Conservation (phyloP, 2,797 vertebrate genomes). For the Fistularia tabacaria region DNA sequence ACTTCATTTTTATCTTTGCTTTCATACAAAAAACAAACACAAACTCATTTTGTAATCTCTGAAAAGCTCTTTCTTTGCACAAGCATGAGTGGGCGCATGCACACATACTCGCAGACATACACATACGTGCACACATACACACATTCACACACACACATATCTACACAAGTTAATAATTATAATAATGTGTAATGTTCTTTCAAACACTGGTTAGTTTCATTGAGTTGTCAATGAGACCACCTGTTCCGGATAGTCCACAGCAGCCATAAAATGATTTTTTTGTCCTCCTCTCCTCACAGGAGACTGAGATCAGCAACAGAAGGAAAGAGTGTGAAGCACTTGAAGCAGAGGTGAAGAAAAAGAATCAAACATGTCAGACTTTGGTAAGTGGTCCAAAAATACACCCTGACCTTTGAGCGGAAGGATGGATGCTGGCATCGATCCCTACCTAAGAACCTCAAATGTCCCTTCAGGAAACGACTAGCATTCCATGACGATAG, state of each 20-base stretch:
- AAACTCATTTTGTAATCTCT: no score
- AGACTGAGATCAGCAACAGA: constrained; percentile 77
- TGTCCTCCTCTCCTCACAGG: constrained; percentile 60
- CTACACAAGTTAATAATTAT: constrained; percentile 23
- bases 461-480: constrained; percentile 43
- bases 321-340: constrained; percentile 75
- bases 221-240: constrained; percentile 32
- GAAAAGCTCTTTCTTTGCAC: no score
- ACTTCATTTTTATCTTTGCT: no score
- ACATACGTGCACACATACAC: constrained; percentile 1
- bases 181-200: constrained; percentile 10
- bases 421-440: constrained; percentile 53
- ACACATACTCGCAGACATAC: no score
- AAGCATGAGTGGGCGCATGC: no score
- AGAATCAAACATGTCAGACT: constrained; percentile 83
- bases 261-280: constrained; percentile 25
- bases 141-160: constrained; percentile 5
- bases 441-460: constrained; percentile 58
- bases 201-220: constrained; percentile 10
- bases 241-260: constrained; percentile 43
- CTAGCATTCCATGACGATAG: constrained; percentile 37
- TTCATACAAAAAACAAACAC: no score
- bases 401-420: constrained; percentile 46
- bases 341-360: constrained; percentile 78
- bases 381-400: constrained; percentile 78